Evolutionary conservation across 2,888 invertebrate genomes (phyloP), one percentile per base, ranked within the genome.

Genomic region (Mesorhabditis spiculigera): DNA sequence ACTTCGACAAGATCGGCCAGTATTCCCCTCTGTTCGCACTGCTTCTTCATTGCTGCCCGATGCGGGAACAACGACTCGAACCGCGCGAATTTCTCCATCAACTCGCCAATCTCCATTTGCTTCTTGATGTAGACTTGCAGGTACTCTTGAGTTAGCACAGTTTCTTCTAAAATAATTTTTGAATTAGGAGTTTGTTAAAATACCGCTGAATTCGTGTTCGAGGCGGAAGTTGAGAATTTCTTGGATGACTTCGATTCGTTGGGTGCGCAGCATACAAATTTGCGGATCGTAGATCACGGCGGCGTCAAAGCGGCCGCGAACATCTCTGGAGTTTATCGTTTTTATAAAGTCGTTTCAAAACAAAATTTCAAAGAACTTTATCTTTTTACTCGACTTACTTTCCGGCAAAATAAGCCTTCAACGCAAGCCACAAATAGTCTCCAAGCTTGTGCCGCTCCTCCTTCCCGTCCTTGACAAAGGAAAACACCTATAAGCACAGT

Each of bases 381-480:
- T 28, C 28, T 28, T 28, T 28, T 28, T 28, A 28, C 28, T 28
- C 28, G 4, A 50, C 71, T 63, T 45, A 79, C 78, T 72, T 70
- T 65, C 77, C 79, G 1, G 80, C 74, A 58, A 80, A 79, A 64
- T 75, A 80, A 4, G 81, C 71, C 67, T 79, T 78, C n/a, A 84
- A 72, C 68, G 78, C 75, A 42, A 84, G 74, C 84, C 84, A 84
- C 4, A 84, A 67, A 10, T 80, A 74, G 65, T 82, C 81, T 13
- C 75, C 80, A 45, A 78, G 72, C 43, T 75, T 74, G 71, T 80
- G 75, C 42, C 74, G 70, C 8, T 74, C 74, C 41, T 71, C 67
- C n/a, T 50, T 50, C n/a, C 58, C 58, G n/a, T 50, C 58, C n/a
- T 50, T 50, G 8, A n/a, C n/a, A 50, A 50, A 50, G 10, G 58